Conservation (phyloP, 2,797 vertebrate genomes). For the Channallabes apus region DNA sequence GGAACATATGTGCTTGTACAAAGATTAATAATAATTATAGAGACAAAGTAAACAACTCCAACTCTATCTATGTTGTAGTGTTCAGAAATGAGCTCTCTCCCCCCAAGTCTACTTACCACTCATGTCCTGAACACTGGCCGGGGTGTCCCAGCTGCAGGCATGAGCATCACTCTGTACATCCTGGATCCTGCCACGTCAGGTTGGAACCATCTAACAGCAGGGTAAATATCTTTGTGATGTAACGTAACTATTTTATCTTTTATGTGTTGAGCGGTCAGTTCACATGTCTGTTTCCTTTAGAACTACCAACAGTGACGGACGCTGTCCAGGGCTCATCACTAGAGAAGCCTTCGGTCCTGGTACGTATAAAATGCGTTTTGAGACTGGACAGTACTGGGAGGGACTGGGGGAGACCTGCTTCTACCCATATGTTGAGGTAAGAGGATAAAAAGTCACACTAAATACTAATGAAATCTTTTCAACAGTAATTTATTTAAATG, state of each 20-base stretch:
- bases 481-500: not conserved
- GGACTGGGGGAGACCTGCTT: conserved; percentile 76
- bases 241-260: not conserved
- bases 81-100: conserved; percentile 63
- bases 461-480: not conserved
- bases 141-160: conserved; percentile 71
- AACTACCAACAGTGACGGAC: conserved; percentile 79
- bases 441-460: not conserved
- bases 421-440: conserved; percentile 91
- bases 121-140: conserved; percentile 75
- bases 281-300: conserved; percentile 61
- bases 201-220: conserved; percentile 68
- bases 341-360: conserved; percentile 72
- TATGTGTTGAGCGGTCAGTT: not conserved
- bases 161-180: conserved; percentile 67
- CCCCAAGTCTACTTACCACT: conserved; percentile 70
- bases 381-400: conserved; percentile 85
- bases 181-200: conserved; percentile 58
- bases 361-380: conserved; percentile 87
- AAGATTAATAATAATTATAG: not conserved
- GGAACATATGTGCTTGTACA: not conserved
- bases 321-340: conserved; percentile 76
- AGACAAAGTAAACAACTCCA: not conserved
- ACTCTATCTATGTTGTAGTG: conserved; percentile 51
- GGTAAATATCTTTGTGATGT: conserved; percentile 61